Evolutionary conservation across 2,113 vertebrate species (phyloP).

Genomic region (Athene cunicularia): DNA sequence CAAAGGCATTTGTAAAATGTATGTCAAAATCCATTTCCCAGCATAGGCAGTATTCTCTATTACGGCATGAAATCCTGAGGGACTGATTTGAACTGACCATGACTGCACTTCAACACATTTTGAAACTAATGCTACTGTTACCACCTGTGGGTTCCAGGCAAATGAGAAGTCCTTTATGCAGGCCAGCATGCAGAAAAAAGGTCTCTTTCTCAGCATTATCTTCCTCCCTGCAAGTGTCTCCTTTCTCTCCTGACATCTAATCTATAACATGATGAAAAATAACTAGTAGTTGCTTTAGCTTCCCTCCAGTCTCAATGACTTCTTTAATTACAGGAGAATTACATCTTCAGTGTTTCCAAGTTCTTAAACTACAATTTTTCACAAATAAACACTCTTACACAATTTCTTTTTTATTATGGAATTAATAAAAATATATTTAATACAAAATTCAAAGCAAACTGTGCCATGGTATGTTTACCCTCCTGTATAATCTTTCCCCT

Average conservation of each 20-base stretch:
- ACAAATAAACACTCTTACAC: not conserved
- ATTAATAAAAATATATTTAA: not conserved
- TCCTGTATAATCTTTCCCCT: not conserved
- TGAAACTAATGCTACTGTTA: not conserved
- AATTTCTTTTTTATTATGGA: not conserved
- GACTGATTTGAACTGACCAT: constrained; percentile 8
- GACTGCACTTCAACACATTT: not conserved
- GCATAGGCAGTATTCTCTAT: not conserved
- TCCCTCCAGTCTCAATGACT: not conserved
- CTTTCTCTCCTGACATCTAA: not conserved
- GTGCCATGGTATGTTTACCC: not conserved
- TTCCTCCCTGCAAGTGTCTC: not conserved
- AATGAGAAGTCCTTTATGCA: not conserved
- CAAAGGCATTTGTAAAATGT: constrained; percentile 24
- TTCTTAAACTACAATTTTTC: not conserved
- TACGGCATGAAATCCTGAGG: not conserved
- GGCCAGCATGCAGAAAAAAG: not conserved
- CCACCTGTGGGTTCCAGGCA: not conserved
- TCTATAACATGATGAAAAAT: not conserved
- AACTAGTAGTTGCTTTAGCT: not conserved
- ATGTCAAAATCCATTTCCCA: not conserved
- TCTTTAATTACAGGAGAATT: not conserved
- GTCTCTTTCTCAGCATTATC: not conserved
- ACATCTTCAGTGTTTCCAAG: not conserved
- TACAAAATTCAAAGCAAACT: not conserved